Evolutionary conservation across 2,888 invertebrate genomes (phyloP), one percentile per base, ranked within the genome.

Genomic region (Hoplodrina ambigua): DNA sequence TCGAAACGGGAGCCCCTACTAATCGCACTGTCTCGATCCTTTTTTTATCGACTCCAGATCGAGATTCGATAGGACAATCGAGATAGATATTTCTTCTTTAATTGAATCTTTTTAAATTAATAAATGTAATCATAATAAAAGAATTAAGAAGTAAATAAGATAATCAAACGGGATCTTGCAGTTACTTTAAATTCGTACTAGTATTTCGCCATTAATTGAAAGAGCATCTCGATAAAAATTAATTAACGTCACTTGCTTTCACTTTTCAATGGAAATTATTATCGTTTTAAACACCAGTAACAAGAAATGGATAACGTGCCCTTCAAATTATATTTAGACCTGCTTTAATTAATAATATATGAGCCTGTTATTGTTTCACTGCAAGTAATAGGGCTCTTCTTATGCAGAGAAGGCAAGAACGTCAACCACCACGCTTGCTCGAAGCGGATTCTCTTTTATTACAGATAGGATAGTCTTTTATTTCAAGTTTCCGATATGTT

Each of bases 1-100:
- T 83, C 78, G 70, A 83, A 69, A 74, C 75, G 69, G 60, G 62
- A 68, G 60, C 82, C 81, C 82, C 84, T 82, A 84, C 85, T 69
- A 81, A 53, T 44, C 59, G 78, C 33, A 62, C 58, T 13, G 62
- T 53, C 65, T 44, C 62, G 55, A 66, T 60, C 52, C 49, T 59
- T 71, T 63, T 60, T 73, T 69, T 50, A 62, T 78, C 79, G 79
- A 80, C 57, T 71, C 33, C 17, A 44, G 65, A 82, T 83, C 80
- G 82, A 81, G 55, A 80, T 72, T 59, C 63, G 72, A 79, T 77
- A 63, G 46, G 56, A 41, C 52, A 49, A 52, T 76, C 58, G 37
- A 64, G 72, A 74, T 72, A 76, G 56, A 72, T 64, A 71, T 83
- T 83, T 81, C 63, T 78, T 71, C 37, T 71, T 78, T 75, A 83